A percentile compares a stretch with the other conserved stretches of the same genome.
These are phyloP conservation scores for Meganola albula DNA, from an alignment of 2,888 invertebrate genomes.

Conservation along the genomic window DNA sequence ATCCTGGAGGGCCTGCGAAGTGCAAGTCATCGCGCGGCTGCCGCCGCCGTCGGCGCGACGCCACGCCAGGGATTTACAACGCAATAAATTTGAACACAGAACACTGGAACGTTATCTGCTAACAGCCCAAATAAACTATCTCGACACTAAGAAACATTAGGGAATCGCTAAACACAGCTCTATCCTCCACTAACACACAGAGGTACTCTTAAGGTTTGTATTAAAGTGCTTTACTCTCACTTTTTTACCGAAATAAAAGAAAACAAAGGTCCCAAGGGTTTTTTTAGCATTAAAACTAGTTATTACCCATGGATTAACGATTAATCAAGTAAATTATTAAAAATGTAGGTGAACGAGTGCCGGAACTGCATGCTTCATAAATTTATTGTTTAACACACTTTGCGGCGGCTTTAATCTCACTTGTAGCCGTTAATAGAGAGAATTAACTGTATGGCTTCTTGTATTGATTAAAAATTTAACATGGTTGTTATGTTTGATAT, in stretches of 20 bases:
- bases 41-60: constrained; percentile 12
- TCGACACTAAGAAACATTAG: constrained; percentile 39
- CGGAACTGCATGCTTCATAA: constrained; percentile 29
- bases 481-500: background rate
- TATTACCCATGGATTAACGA: constrained; percentile 13
- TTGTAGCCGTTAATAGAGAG: background rate
- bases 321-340: constrained; percentile 22
- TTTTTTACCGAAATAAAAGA: constrained; percentile 40
- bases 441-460: background rate
- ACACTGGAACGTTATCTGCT: constrained; percentile 60
- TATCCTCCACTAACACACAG: constrained; percentile 25
- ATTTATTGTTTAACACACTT: constrained; percentile 27
- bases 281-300: no score
- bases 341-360: constrained; percentile 16
- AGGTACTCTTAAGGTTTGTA: constrained; percentile 25
- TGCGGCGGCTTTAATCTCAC: constrained; percentile 9
- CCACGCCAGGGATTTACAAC: constrained; percentile 52
- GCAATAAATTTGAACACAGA: constrained; percentile 62
- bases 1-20: constrained; percentile 41
- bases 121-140: constrained; percentile 69
- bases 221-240: constrained; percentile 14
- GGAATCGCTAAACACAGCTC: constrained; percentile 35
- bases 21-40: constrained; percentile 62
- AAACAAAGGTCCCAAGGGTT: constrained; percentile 31
- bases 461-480: background rate